Conservation (phyloP, 2,113 vertebrate species). For the Dipodomys merriami region DNA sequence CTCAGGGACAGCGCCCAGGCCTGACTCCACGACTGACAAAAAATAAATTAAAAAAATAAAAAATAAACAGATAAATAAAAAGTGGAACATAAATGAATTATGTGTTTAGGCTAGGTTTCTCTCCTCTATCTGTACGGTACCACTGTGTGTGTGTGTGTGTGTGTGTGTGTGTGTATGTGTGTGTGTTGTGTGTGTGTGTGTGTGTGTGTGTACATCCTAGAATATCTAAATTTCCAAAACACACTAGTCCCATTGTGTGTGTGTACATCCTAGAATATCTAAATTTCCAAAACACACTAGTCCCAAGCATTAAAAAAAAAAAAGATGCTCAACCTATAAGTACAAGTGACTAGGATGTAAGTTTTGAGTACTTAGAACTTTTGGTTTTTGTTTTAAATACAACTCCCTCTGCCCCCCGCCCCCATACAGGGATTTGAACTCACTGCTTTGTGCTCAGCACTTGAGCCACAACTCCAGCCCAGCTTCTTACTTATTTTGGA, state of each 20-base stretch:
- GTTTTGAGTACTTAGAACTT: background rate
- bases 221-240: background rate
- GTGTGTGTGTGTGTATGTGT: too few relatives aligned
- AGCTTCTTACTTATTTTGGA: too few relatives aligned
- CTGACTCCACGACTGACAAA: too few relatives aligned
- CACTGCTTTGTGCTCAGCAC: too few relatives aligned
- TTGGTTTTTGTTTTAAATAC: background rate
- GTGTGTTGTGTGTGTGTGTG: too few relatives aligned
- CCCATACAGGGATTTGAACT: too few relatives aligned
- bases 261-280: background rate
- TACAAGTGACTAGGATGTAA: background rate
- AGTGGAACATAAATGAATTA: background rate
- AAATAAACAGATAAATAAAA: too few relatives aligned
- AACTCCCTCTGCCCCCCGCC: background rate
- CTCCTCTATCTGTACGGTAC: too few relatives aligned
- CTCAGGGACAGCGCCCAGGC: too few relatives aligned
- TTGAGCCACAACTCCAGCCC: too few relatives aligned
- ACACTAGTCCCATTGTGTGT: background rate
- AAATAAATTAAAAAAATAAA: background rate
- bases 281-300: background rate
- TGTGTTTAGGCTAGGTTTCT: background rate
- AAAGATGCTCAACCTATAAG: background rate
- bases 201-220: too few relatives aligned
- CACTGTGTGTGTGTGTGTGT: too few relatives aligned
- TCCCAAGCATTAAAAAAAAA: background rate